Base-by-base conservation (phyloP, 2,797 vertebrate species). In the Nannoperca obscura region DNA sequence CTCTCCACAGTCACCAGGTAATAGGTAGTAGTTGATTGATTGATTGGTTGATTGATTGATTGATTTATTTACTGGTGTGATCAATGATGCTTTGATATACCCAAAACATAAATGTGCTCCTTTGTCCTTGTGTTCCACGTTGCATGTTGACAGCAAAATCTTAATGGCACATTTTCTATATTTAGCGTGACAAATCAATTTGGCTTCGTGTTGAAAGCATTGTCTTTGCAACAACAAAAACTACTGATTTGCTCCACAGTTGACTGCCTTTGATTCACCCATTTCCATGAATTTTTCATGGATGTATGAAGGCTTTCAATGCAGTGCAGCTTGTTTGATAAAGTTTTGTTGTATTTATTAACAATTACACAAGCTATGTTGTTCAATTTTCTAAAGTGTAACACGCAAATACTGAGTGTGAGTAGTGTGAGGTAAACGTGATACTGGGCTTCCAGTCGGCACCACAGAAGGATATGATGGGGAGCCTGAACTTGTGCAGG, bases 81-180 rank as follows among this genome's bases (percentile, higher is more conserved):
- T 66, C 24, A 78, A n/a, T 40, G 47, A 53, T 72, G 38, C 72
- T 86, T 85, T 53, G 73, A 80, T 62, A 78, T 34, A 36, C 74
- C 70, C 74, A 62, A 60, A 44, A 50, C 10, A 27, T 59, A 76
- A 55, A 63, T 46, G 20, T 50, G 27, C 46, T 75, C 1, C 24
- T 24, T 62, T 47, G 11, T 36, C 47, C 68, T 59, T 1, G 3
- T 12, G 20, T 19, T 61, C 50, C 5, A 46, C 5, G 3, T 19
- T 17, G 19, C 20, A 22, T 14, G 58, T 44, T 12, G 55, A 66
- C 40, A 27, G 20, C 24, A 20, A 44, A 53, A 49, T 42, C n/a
- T 4, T 65, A 30, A 70, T 24, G 38, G 34, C 53, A 10, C 5
- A 46, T 63, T 63, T 65, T 49, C 32, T 20, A 66, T 49, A 57